phyloP scores from a whole-genome alignment of 2,113 vertebrate species.

The Trichomycterus rosablanca region DNA sequence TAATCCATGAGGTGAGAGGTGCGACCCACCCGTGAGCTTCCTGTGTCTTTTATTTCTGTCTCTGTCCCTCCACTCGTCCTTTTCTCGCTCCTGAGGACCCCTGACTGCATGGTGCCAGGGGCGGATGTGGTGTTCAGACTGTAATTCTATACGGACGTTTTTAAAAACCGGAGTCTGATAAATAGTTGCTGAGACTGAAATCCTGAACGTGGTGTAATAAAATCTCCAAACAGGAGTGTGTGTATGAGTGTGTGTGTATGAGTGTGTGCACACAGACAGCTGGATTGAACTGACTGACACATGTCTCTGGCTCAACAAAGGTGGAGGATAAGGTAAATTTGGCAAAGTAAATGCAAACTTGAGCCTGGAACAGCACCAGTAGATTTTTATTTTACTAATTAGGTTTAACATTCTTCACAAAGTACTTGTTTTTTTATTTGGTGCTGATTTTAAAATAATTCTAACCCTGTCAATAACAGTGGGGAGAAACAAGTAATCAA shows the following conservation, averaged over 20 bases:
- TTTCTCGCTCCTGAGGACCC: constrained; percentile 6
- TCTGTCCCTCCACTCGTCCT: constrained; percentile 18
- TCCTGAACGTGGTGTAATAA: constrained; percentile 42
- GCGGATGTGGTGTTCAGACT: constrained; percentile 32
- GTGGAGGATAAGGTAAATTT: no score
- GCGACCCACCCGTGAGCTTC: constrained; percentile 8
- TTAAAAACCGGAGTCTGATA: constrained; percentile 47
- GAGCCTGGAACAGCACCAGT: no score
- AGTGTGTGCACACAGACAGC: constrained; percentile 7
- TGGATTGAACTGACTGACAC: no score
- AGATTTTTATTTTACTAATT: no score
- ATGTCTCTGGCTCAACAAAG: no score
- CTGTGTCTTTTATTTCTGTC: constrained; percentile 16
- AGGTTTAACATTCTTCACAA: no score
- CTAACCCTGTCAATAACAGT: no score
- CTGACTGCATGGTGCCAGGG: constrained; percentile 22
- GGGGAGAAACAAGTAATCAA: no score
- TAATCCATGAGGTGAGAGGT: background rate
- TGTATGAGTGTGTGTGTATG: constrained; percentile 10
- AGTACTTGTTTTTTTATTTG: no score
- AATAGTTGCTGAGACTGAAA: constrained; percentile 50
- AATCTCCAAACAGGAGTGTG: constrained; percentile 28
- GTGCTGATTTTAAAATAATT: no score
- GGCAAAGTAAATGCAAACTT: no score
- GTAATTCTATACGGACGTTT: constrained; percentile 38